Conservation (phyloP, 2,797 vertebrate species). For the Coendou prehensilis region DNA sequence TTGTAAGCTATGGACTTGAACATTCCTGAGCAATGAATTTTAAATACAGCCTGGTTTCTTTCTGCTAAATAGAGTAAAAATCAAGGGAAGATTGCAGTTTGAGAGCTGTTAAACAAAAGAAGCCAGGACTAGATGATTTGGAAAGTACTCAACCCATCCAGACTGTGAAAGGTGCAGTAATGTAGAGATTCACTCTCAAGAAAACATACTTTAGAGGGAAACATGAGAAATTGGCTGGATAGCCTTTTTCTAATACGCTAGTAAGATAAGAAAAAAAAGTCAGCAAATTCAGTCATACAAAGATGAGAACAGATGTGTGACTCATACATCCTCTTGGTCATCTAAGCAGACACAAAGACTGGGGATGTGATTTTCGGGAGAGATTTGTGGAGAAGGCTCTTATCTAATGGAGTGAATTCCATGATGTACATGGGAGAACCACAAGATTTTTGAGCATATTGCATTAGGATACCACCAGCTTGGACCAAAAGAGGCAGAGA, state of each 20-base stretch:
- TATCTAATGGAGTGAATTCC: not conserved
- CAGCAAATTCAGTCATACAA: not conserved
- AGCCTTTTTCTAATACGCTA: not conserved
- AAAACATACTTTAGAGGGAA: not conserved
- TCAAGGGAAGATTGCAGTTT: not conserved
- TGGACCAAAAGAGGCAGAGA: not conserved
- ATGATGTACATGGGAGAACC: not conserved
- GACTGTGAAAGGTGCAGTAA: not conserved
- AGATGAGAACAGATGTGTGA: not conserved
- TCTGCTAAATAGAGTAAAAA: slow-evolving; percentile 16
- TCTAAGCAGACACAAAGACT: not conserved
- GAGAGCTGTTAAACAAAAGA: not conserved
- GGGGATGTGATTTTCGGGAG: not conserved
- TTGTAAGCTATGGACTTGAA: not conserved
- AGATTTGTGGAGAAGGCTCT: not conserved
- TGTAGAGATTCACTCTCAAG: not conserved
- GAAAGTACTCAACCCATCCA: not conserved
- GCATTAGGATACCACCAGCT: not conserved
- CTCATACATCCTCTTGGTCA: not conserved
- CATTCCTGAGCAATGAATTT: slow-evolving; percentile 1
- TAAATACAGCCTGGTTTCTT: not conserved
- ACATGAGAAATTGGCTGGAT: not conserved
- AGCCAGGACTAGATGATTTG: slow-evolving; percentile 7
- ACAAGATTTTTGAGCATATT: not conserved
- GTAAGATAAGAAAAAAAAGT: too few species aligned